Conservation (phyloP, 1,140 invertebrate genomes). For the Meloidogyne hapla region DNA sequence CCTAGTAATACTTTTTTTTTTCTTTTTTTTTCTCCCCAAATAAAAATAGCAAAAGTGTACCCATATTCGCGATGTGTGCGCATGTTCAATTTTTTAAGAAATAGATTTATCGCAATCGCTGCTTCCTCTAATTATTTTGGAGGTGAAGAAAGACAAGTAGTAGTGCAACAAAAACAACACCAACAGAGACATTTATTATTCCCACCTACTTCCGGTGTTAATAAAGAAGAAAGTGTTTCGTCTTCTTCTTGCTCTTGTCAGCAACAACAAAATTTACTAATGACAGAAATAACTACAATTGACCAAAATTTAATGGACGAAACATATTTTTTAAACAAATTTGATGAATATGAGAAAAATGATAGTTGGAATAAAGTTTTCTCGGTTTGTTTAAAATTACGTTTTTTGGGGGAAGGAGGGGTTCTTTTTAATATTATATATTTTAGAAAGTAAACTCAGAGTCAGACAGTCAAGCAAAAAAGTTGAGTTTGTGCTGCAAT, state of each 20-base stretch:
- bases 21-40: neutral
- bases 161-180: neutral
- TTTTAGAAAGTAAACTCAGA: slow-evolving; percentile 41
- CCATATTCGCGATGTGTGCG: neutral
- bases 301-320: slow-evolving; percentile 28
- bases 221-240: neutral
- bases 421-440: neutral
- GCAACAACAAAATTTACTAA: neutral
- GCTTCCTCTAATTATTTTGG: neutral
- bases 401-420: neutral
- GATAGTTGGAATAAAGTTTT: slow-evolving; percentile 41
- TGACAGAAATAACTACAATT: neutral
- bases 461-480: slow-evolving; percentile 41
- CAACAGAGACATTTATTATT: neutral
- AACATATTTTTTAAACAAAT: slow-evolving; percentile 31
- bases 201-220: neutral
- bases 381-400: slow-evolving; percentile 18
- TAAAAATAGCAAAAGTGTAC: neutral
- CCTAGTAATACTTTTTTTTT: neutral
- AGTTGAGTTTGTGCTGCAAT: slow-evolving; percentile 35
- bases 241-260: neutral
- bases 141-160: neutral
- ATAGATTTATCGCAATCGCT: slow-evolving; percentile 3
- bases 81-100: slow-evolving; percentile 3
- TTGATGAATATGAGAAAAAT: slow-evolving; percentile 35